phyloP scores from a whole-genome alignment of 2,113 vertebrate species.

The Apistogramma diplotaenia region DNA sequence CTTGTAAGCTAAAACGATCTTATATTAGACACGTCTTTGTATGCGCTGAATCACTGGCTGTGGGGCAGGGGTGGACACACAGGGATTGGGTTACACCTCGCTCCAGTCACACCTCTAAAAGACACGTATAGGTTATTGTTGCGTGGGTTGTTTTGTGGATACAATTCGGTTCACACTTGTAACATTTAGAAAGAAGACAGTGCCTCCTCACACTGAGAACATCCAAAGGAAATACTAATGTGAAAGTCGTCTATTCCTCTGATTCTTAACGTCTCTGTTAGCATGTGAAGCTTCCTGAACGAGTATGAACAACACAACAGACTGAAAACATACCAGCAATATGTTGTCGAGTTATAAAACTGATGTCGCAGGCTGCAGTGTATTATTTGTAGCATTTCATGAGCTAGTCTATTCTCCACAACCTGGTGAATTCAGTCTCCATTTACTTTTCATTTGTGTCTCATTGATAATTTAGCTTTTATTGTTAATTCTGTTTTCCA shows the following conservation, averaged over 20 bases:
- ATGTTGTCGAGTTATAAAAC: neutral
- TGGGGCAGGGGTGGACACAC: conserved; percentile 20
- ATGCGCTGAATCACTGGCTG: neutral
- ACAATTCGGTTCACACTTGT: neutral
- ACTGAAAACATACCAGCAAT: neutral
- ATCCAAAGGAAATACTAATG: neutral
- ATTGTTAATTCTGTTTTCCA: too few relatives aligned
- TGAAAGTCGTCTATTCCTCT: neutral
- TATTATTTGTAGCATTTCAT: neutral
- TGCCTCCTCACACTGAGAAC: neutral
- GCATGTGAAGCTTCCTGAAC: neutral
- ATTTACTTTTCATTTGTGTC: neutral
- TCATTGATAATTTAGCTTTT: too few relatives aligned
- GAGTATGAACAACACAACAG: neutral
- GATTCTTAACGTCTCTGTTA: neutral
- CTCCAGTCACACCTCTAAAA: neutral
- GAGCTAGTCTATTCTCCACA: neutral
- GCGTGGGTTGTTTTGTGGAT: neutral
- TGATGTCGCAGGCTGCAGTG: neutral
- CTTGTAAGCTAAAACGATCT: conserved; percentile 10
- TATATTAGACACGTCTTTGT: conserved; percentile 29
- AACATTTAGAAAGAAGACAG: neutral
- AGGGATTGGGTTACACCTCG: conserved; percentile 17
- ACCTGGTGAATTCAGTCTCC: neutral
- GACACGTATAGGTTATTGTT: neutral